Evolutionary conservation across 2,113 vertebrate genomes (phyloP).

Genomic region (Anser brachyrhynchus): DNA sequence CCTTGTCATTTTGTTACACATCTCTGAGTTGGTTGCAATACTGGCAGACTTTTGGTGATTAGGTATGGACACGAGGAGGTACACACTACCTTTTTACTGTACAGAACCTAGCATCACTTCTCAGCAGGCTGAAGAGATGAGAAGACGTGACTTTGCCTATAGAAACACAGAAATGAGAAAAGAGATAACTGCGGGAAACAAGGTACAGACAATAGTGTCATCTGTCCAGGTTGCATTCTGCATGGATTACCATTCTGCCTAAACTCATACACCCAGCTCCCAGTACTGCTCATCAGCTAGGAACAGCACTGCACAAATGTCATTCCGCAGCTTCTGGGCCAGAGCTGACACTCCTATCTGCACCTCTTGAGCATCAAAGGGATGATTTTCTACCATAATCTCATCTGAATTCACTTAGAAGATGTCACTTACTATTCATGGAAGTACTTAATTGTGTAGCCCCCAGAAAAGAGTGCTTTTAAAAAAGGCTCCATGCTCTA

Average conservation of each 20-base stretch:
- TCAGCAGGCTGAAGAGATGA: neutral
- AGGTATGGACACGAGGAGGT: neutral
- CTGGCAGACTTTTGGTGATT: neutral
- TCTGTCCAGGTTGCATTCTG: neutral
- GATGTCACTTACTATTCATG: neutral
- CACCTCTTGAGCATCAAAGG: neutral
- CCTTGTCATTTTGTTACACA: fast-evolving
- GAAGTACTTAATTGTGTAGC: neutral
- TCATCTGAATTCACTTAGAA: neutral
- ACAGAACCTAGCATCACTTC: neutral
- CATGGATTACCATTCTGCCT: neutral
- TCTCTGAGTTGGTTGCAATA: neutral
- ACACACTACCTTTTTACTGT: neutral
- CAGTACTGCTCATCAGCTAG: neutral
- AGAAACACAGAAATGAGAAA: neutral
- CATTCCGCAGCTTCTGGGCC: neutral
- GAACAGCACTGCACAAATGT: neutral
- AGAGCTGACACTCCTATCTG: neutral
- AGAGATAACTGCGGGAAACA: neutral
- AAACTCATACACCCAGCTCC: neutral
- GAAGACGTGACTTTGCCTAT: neutral
- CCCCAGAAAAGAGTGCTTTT: neutral
- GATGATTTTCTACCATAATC: neutral
- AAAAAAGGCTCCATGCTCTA: neutral
- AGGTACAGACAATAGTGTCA: neutral